Conservation (phyloP, 1,140 invertebrate species). For the Micrasema longulum region DNA sequence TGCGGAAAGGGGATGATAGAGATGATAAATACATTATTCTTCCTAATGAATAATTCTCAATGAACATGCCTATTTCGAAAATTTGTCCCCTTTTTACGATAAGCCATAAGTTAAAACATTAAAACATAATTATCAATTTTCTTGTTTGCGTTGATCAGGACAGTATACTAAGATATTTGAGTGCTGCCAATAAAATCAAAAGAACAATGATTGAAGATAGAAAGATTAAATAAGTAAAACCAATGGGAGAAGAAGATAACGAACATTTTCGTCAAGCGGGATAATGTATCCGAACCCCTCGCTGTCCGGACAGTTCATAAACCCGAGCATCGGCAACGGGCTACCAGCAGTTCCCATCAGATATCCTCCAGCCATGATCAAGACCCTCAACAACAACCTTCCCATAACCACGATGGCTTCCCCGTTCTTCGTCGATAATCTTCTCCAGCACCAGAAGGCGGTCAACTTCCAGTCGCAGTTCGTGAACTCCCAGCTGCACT, state of each 20-base stretch:
- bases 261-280: constrained; percentile 20
- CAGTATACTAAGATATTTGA: not conserved
- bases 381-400: constrained; percentile 50
- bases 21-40: no score
- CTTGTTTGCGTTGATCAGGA: no score
- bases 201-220: no score
- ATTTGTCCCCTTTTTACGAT: no score
- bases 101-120: no score
- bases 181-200: not conserved
- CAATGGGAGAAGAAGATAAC: constrained; percentile 22
- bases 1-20: no score
- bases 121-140: no score
- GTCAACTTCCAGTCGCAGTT: constrained; percentile 65
- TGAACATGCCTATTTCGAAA: no score
- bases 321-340: constrained; percentile 37
- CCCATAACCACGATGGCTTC: constrained; percentile 59
- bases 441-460: constrained; percentile 64
- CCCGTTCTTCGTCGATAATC: constrained; percentile 65
- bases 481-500: constrained; percentile 64
- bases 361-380: constrained; percentile 50
- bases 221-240: not conserved
- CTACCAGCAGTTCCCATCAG: constrained; percentile 23
- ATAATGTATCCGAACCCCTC: constrained; percentile 54
- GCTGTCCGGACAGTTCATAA: constrained; percentile 43
- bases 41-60: no score